Percentiles rank a stretch among this genome's conserved stretches.
These are phyloP conservation scores for Branchellion lobata DNA, from an alignment of 2,888 invertebrate genomes.

Conservation along the genomic window DNA sequence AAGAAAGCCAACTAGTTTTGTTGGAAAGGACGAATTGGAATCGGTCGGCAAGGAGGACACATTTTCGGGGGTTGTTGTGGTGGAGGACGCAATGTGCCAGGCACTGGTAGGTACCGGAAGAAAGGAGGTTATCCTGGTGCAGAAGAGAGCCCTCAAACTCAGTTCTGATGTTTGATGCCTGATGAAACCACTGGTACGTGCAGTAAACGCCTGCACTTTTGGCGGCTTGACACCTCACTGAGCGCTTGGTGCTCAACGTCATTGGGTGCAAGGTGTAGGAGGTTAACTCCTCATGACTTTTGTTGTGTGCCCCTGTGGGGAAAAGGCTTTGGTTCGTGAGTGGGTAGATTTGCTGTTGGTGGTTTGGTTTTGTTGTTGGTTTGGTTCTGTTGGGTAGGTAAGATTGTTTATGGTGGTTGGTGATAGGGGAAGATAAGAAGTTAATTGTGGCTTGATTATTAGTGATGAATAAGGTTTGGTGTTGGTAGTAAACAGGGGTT, in stretches of 20 bases:
- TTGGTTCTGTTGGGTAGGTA: no score
- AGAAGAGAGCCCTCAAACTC: neutral
- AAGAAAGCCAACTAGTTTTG: no score
- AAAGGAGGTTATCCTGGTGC: neutral
- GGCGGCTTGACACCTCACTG: neutral
- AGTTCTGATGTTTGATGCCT: neutral
- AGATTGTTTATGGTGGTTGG: no score
- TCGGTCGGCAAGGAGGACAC: neutral
- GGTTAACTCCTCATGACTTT: neutral
- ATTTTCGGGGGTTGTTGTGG: neutral
- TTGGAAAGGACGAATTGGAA: no score
- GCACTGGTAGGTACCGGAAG: neutral
- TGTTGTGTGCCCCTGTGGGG: neutral
- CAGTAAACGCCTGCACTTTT: neutral
- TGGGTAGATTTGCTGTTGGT: no score
- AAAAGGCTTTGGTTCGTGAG: no score
- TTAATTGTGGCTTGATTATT: no score
- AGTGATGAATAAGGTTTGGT: no score
- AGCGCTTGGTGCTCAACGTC: neutral
- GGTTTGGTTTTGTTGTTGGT: no score
- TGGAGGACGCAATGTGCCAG: neutral
- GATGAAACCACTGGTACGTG: constrained; percentile 3
- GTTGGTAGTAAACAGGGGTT: no score
- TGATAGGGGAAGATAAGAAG: no score
- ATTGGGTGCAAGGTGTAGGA: neutral